Base-by-base conservation (phyloP, 2,113 vertebrate species). In the Galbula dea region DNA sequence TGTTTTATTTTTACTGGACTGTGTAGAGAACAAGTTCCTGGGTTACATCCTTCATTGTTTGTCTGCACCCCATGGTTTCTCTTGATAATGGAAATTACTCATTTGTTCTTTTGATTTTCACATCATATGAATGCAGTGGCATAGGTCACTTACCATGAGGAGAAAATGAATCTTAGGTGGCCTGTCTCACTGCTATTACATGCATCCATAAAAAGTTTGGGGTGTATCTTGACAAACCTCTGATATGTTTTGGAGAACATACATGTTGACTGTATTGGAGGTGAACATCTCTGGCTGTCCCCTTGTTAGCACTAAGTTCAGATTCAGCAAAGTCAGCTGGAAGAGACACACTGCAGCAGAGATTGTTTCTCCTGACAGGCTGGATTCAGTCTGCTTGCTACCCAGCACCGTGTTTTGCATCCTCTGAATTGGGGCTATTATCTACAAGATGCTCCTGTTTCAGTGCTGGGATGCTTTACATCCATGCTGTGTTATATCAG, bases 1-100 rank as follows among this genome's bases (percentile, higher is more conserved):
- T 1, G 14, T 76, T 76, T 34, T 55, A 30, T 54, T 95, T 95
- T 87, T 63, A 5, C 69, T 95, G 93, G 84, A 8, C 48, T 20
- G 61, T 3, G 2, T 26, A 24, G 68, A 73, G 26, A 72, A 46
- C 0, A 7, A 72, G 88, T 90, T 96, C 80, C 90, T 86, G 90
- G 86, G 80, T 17, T 86, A 45, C 54, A 58, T 93, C 72, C 61
- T 29, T 36, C 26, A 9, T 46, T 96, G 90, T 89, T 95, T 93
- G 82, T 77, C 82, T 37, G 82, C 59, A 19, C 72, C 0, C 58
- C 2, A 0, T 71, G 91, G 67, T 76, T 83, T 95, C 88, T 89
- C 76, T 83, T 91, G 82, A 83, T 90, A 71, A 80, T 86, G 72
- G 72, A 62, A 69, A 48, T 58, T 58, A 29, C 82, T 76, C 13